Conservation (phyloP, 2,888 invertebrate genomes). For the Ctena decussata region DNA sequence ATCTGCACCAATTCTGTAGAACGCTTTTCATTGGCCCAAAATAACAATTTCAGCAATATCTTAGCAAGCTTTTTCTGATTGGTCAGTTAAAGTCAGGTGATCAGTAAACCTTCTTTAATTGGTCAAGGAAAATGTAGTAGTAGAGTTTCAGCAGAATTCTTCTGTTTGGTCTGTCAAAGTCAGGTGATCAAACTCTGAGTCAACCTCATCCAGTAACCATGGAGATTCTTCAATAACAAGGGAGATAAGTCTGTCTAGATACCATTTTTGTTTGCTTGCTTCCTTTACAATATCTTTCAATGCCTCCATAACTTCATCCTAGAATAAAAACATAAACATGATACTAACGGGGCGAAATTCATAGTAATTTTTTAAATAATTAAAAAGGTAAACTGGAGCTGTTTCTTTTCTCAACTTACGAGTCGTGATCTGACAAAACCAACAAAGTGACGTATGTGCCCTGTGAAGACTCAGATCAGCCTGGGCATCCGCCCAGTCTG, state of each 20-base stretch:
- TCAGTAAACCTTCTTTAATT: no score
- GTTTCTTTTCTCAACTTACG: no score
- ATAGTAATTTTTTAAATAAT: no score
- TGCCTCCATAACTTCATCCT: conserved; percentile 74
- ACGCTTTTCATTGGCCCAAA: neutral
- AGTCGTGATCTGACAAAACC: no score
- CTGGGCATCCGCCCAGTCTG: no score
- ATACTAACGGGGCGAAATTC: no score
- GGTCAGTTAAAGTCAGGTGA: neutral
- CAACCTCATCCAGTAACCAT: conserved; percentile 79
- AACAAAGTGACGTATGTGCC: no score
- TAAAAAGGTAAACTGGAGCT: no score
- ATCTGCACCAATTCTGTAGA: neutral
- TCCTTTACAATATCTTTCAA: conserved; percentile 73
- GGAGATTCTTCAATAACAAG: conserved; percentile 76
- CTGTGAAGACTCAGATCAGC: no score
- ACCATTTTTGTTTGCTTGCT: conserved; percentile 75
- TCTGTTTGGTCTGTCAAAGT: conserved; percentile 60
- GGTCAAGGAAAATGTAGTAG: neutral
- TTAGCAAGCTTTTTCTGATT: neutral
- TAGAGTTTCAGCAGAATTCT: conserved; percentile 64
- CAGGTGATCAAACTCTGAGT: conserved; percentile 69
- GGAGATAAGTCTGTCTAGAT: conserved; percentile 77
- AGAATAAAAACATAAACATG: neutral
- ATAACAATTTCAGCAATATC: neutral